phyloP scores from a whole-genome alignment of 2,888 invertebrate species.

The Phalera bucephala region DNA sequence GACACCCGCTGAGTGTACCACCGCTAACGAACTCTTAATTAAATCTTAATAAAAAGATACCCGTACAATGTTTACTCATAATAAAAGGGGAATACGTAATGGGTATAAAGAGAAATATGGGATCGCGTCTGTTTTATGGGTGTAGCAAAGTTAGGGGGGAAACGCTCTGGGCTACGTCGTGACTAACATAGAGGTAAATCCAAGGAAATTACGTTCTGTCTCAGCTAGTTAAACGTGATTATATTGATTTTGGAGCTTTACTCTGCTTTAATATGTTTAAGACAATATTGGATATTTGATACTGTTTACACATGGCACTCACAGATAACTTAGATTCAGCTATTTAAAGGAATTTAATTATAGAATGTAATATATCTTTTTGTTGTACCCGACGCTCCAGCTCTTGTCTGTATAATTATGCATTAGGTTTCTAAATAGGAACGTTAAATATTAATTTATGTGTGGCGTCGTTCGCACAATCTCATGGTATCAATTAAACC shows the following conservation, averaged over 20 bases:
- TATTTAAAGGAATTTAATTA: slow-evolving; percentile 14
- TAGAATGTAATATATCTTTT: slow-evolving; percentile 23
- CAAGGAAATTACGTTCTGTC: slow-evolving; percentile 47
- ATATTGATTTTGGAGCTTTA: slow-evolving; percentile 58
- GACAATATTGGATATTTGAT: slow-evolving; percentile 50
- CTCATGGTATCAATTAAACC: slow-evolving; percentile 68
- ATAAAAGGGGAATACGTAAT: slow-evolving; percentile 46
- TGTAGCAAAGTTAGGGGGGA: slow-evolving; percentile 25
- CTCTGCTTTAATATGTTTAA: slow-evolving; percentile 43
- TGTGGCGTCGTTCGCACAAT: slow-evolving; percentile 63
- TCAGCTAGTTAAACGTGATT: slow-evolving; percentile 53
- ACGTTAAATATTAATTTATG: slow-evolving; percentile 68
- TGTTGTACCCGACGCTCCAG: slow-evolving; percentile 26
- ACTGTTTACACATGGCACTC: slow-evolving; percentile 34
- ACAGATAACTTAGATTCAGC: slow-evolving; percentile 1
- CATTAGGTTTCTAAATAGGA: slow-evolving; percentile 51
- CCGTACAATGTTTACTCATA: slow-evolving; percentile 22
- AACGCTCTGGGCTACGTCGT: slow-evolving; percentile 40
- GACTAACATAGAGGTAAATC: slow-evolving; percentile 46
- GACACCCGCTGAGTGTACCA: too few species aligned
- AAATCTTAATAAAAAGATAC: slow-evolving; percentile 68
- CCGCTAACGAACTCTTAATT: slow-evolving; percentile 61
- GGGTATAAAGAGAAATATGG: slow-evolving; percentile 32
- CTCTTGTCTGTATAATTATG: slow-evolving; percentile 53
- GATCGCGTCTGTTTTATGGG: slow-evolving; percentile 22